A percentile compares a stretch with the other conserved stretches of the same genome.
Evolutionary conservation across 2,797 vertebrate genomes (phyloP).

Genomic region (Hirundo rustica): DNA sequence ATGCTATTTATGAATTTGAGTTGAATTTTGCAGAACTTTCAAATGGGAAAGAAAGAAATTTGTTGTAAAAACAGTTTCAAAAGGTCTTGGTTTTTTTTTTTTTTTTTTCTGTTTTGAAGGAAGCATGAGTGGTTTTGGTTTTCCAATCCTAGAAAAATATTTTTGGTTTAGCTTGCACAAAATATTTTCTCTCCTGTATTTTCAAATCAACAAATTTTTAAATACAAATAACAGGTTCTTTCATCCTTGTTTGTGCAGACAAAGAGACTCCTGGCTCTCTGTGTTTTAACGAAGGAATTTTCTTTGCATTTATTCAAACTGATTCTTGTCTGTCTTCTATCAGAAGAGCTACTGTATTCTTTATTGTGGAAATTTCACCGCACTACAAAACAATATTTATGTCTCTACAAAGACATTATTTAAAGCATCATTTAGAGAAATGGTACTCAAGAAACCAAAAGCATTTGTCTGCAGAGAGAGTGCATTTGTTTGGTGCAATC

Average conservation of each 20-base stretch:
- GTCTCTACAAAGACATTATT: slow-evolving; percentile 4
- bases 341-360: background rate
- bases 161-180: background rate
- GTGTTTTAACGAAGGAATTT: slow-evolving; percentile 6
- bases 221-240: slow-evolving; percentile 20
- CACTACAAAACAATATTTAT: slow-evolving; percentile 7
- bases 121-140: background rate
- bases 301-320: background rate
- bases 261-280: background rate
- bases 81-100: background rate
- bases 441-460: background rate
- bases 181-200: background rate
- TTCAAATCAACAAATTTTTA: background rate
- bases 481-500: background rate
- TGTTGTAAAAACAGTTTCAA: background rate
- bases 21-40: background rate
- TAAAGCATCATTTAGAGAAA: background rate
- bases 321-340: background rate
- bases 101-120: background rate
- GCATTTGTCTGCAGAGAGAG: background rate
- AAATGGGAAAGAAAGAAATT: background rate
- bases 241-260: background rate
- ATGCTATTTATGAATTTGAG: background rate
- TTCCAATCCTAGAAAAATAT: background rate
- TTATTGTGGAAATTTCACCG: background rate